These are phyloP conservation scores for Atherix ibis DNA, from an alignment of 2,888 invertebrate genomes.

Conservation along the genomic window DNA sequence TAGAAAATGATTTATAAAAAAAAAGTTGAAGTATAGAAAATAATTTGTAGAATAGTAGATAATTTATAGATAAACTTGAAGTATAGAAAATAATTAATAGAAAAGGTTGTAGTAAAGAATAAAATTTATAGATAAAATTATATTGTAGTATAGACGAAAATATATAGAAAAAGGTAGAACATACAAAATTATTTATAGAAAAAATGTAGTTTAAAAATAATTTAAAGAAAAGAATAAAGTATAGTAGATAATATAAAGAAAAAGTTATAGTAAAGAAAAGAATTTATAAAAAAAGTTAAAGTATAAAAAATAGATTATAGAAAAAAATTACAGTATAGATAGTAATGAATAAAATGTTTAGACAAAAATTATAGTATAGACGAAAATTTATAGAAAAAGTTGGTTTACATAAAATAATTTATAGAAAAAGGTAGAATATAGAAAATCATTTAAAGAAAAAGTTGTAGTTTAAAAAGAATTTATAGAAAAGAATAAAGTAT, in stretches of 20 bases:
- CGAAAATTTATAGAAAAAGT: background rate
- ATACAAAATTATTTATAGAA: background rate
- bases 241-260: background rate
- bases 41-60: too few species aligned
- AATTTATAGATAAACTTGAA: background rate
- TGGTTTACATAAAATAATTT: background rate
- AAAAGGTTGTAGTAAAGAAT: slow-evolving; percentile 1
- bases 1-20: too few species aligned
- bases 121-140: background rate
- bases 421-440: background rate
- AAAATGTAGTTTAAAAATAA: background rate
- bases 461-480: background rate
- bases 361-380: background rate
- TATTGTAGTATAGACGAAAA: background rate
- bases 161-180: background rate
- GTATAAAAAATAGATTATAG: too few species aligned
- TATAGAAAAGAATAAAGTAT: background rate
- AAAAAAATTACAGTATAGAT: background rate
- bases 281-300: background rate
- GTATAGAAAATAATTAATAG: background rate
- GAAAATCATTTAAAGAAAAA: background rate
- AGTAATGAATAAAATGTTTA: background rate
- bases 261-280: background rate
- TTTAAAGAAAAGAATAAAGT: background rate
- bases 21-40: too few species aligned